Evolutionary conservation across 2,113 vertebrate species (phyloP).

Genomic region (Halcyon senegalensis): DNA sequence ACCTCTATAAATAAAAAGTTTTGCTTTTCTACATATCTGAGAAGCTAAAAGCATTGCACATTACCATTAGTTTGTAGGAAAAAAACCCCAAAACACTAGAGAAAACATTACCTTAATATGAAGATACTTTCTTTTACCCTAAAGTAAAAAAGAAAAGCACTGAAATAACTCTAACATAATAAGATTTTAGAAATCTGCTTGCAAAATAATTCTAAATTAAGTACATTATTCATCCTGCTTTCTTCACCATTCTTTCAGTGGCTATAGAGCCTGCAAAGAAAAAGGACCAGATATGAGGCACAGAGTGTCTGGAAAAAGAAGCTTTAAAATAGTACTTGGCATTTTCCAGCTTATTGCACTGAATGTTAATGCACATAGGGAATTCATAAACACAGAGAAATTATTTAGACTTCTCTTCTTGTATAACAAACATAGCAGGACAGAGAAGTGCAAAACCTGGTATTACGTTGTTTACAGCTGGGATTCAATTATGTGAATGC

Average conservation of each 20-base stretch:
- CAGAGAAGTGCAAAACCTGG: conserved; percentile 7
- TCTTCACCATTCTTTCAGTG: not conserved
- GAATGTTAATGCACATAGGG: conserved; percentile 51
- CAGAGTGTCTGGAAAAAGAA: conserved; percentile 16
- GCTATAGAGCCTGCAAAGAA: not conserved
- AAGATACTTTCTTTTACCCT: not conserved
- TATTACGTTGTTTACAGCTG: not conserved
- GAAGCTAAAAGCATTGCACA: not conserved
- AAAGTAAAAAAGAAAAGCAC: not conserved
- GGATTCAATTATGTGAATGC: not conserved
- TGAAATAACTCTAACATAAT: not conserved
- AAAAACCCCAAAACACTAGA: not conserved
- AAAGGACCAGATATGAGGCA: conserved; percentile 1
- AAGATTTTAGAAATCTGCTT: not conserved
- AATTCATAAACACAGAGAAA: conserved; percentile 62
- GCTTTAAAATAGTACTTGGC: conserved; percentile 57
- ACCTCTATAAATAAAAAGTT: not conserved
- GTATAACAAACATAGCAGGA: conserved; percentile 28
- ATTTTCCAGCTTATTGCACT: conserved; percentile 57
- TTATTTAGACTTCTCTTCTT: conserved; percentile 43
- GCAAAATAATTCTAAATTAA: conserved; percentile 2
- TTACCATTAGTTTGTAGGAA: not conserved
- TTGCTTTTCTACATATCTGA: not conserved
- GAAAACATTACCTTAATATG: not conserved
- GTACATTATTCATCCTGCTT: not conserved